A percentile compares a stretch with the other conserved stretches of the same genome.
These are phyloP conservation scores for Tetrao urogallus DNA, from an alignment of 2,113 vertebrate species.

Conservation along the genomic window DNA sequence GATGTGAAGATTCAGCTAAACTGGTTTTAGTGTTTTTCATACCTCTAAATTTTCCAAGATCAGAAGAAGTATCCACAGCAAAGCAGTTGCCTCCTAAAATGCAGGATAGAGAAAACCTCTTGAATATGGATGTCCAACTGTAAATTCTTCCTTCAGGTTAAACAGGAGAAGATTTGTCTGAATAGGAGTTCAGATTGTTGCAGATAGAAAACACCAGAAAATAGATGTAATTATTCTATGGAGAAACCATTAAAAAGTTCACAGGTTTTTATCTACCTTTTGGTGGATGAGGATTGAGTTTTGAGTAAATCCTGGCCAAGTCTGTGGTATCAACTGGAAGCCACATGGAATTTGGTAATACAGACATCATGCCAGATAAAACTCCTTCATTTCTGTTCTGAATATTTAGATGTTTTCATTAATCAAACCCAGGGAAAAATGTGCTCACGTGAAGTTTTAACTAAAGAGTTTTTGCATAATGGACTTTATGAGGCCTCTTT, in stretches of 20 bases:
- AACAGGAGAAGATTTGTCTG: background rate
- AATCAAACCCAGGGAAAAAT: slow-evolving; percentile 1
- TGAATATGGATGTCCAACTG: background rate
- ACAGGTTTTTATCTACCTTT: background rate
- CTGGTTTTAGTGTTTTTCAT: background rate
- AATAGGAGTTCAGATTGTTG: background rate
- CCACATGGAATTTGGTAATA: background rate
- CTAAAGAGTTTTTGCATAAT: background rate
- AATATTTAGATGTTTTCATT: background rate
- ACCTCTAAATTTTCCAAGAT: background rate
- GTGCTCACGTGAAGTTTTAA: background rate
- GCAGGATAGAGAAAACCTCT: background rate
- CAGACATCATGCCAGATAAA: background rate
- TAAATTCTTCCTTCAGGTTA: background rate
- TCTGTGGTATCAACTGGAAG: background rate
- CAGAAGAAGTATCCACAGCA: background rate
- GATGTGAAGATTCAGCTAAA: background rate
- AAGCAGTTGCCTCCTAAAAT: background rate
- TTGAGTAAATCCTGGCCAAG: background rate
- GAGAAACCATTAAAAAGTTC: background rate
- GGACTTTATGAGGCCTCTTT: background rate
- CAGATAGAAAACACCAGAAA: background rate
- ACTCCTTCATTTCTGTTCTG: background rate
- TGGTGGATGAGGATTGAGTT: background rate
- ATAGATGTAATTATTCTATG: background rate